Conservation (phyloP, 1,140 invertebrate species). For the Akabosia matsudoensis region DNA sequence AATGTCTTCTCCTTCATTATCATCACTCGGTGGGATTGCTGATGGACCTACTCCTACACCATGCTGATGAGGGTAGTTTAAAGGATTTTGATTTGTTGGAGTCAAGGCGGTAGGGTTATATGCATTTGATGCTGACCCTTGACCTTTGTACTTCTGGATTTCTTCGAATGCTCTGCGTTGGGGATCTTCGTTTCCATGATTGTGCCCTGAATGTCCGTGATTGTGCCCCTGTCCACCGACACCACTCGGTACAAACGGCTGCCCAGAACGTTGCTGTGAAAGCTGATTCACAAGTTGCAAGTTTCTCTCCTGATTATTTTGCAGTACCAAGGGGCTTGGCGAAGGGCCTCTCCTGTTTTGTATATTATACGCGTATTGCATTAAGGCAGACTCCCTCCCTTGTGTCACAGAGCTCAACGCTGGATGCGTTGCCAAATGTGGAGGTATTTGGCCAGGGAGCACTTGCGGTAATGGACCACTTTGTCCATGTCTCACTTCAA, state of each 20-base stretch:
- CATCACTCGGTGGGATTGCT: not conserved
- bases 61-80: not conserved
- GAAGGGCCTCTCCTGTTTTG: not conserved
- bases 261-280: not conserved
- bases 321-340: not conserved
- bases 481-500: not conserved
- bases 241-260: not conserved
- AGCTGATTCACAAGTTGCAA: not conserved
- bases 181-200: not conserved
- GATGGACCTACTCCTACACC: not conserved
- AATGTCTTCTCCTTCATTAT: not conserved
- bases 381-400: not conserved
- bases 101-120: not conserved
- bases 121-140: not conserved
- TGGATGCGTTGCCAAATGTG: not conserved
- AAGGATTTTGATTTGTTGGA: not conserved
- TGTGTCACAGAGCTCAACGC: not conserved
- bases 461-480: not conserved
- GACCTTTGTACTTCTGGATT: not conserved
- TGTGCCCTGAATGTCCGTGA: not conserved
- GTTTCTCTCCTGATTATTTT: conserved; percentile 3
- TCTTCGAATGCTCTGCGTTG: not conserved
- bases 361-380: not conserved
- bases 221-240: not conserved
- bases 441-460: not conserved